Base-by-base conservation (phyloP, 2,113 vertebrate genomes). In the Beaufortia kweichowensis region DNA sequence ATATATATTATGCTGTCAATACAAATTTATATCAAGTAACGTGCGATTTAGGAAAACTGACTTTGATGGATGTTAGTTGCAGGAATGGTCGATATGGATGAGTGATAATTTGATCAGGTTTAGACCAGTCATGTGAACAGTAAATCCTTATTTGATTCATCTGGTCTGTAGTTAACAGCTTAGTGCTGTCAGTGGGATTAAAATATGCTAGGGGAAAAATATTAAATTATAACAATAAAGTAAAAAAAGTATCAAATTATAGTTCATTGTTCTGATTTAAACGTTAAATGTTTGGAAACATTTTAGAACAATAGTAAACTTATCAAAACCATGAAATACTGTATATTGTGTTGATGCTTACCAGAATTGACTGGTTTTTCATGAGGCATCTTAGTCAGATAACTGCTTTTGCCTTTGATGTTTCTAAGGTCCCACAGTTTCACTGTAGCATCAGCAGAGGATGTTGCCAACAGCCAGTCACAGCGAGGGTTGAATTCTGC, bases 361-460 rank as follows among this genome's bases (percentile, higher is more conserved):
- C 96, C 95, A 64, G 96, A 88, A 77, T 95, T 98, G 66, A 98
- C 93, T 2, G 94, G 89, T 80, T 90, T 94, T 59, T 91, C 89
- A 28, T 79, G 96, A 23, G 90, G 92, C 90, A 98, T 88, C 1
- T 92, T 29, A 64, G 93, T 82, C 75, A 98, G 91, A 83, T 91
- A 96, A 85, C 90, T 92, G 23, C 76, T 92, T 81, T 94, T 95
- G 87, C 94, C 93, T 85, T 91, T 96, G 4, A 97, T 89, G 83
- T 93, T 94, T 81, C 95, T 93, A 79, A 97, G 87, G 87, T 97
- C 96, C 96, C 96, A 98, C 19, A 98, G 93, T 87, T 98, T 98
- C 65, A 98, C 96, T 1, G 93, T 87, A 84, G 94, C 94, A 84
- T 98, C 96, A 12, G 97, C 94, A 4, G 95, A 98, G 0, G 96